Evolutionary conservation across 1,140 invertebrate species (phyloP).

Genomic region (Anagrus nilaparvatae): DNA sequence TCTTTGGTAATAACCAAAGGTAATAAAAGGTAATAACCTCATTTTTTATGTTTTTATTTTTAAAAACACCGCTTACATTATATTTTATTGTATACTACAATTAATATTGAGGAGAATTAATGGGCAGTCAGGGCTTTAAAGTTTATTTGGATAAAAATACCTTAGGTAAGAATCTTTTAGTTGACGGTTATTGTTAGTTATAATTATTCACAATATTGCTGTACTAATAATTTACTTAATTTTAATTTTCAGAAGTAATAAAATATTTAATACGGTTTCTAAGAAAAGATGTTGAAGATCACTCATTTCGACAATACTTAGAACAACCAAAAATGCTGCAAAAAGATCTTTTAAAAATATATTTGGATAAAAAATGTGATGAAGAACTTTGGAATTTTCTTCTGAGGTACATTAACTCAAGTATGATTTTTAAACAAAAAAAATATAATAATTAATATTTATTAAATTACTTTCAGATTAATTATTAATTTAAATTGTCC

Average conservation of each 20-base stretch:
- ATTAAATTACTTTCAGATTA: slow-evolving; percentile 49
- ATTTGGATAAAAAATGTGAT: slow-evolving; percentile 67
- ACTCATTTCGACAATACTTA: slow-evolving; percentile 78
- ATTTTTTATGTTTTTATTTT: too few relatives aligned
- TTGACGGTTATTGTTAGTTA: background rate
- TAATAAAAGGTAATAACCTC: too few relatives aligned
- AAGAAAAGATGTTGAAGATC: slow-evolving; percentile 72
- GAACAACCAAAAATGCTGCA: slow-evolving; percentile 79
- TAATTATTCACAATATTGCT: background rate
- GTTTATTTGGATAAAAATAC: slow-evolving; percentile 59
- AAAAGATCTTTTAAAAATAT: slow-evolving; percentile 80
- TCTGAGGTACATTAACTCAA: slow-evolving; percentile 46
- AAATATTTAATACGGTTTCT: slow-evolving; percentile 88
- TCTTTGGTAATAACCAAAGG: too few relatives aligned
- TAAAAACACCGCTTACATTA: too few relatives aligned
- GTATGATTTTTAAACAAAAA: background rate
- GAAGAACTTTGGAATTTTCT: slow-evolving; percentile 72
- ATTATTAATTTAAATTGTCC: slow-evolving; percentile 90
- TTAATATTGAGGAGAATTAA: too few relatives aligned
- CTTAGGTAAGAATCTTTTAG: slow-evolving; percentile 42
- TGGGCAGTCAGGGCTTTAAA: too few relatives aligned
- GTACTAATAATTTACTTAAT: background rate
- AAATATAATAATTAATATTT: background rate
- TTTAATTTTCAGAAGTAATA: slow-evolving; percentile 49
- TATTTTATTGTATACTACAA: too few relatives aligned